A percentile compares a stretch with the other conserved stretches of the same genome.
Evolutionary conservation across 2,797 vertebrate genomes (phyloP).

Genomic region (Sebastes nivosus): DNA sequence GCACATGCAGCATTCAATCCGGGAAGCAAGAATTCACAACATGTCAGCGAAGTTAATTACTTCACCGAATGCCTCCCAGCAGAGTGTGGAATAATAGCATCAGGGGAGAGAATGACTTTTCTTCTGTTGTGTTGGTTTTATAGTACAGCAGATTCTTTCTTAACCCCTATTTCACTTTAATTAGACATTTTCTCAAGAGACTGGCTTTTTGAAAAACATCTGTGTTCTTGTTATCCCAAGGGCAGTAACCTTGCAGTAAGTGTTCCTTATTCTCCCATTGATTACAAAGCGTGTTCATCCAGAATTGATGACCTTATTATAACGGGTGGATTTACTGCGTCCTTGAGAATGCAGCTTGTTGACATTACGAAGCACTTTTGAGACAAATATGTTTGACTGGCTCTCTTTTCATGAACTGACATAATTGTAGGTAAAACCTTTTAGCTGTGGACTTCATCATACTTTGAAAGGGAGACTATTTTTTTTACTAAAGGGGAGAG

Average conservation of each 20-base stretch:
- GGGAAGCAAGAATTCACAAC: conserved; percentile 57
- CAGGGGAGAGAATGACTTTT: conserved; percentile 46
- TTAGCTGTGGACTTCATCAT: not conserved
- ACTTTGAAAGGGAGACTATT: not conserved
- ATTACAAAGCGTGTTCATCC: conserved; percentile 10
- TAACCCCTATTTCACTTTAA: conserved; percentile 63
- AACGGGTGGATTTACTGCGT: conserved; percentile 7
- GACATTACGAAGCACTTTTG: not conserved
- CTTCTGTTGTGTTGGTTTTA: conserved; percentile 40
- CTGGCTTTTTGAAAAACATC: conserved; percentile 46
- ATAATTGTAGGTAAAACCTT: not conserved
- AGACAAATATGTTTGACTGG: not conserved
- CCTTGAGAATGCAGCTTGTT: conserved; percentile 9
- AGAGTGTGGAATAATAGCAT: conserved; percentile 55
- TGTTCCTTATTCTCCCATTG: conserved; percentile 44
- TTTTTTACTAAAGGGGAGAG: not conserved
- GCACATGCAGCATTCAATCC: conserved; percentile 42
- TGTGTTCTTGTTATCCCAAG: conserved; percentile 45
- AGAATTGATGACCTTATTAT: conserved; percentile 51
- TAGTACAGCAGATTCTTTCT: conserved; percentile 38
- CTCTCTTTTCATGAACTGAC: not conserved
- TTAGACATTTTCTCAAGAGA: conserved; percentile 51
- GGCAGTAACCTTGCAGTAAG: conserved; percentile 28
- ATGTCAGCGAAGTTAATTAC: conserved; percentile 73
- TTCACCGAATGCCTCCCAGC: conserved; percentile 52